These are phyloP conservation scores for Tetanocera ferruginea DNA, from an alignment of 2,888 invertebrate genomes.

Conservation along the genomic window DNA sequence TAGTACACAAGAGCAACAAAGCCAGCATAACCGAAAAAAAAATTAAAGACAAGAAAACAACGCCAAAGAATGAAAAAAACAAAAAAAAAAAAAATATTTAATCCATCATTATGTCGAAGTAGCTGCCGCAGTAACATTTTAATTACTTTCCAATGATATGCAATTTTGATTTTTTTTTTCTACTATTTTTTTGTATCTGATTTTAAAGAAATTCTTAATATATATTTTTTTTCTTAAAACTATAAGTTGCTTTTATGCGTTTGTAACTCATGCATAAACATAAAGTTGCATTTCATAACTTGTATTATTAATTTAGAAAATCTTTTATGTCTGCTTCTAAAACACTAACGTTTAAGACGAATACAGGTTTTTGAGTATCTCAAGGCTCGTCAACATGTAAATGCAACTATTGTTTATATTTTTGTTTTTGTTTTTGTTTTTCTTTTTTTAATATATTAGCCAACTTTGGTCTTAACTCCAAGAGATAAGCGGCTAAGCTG, in stretches of 20 bases:
- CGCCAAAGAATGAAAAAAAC: not conserved
- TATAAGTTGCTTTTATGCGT: not conserved
- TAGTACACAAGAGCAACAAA: not conserved
- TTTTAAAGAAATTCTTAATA: not conserved
- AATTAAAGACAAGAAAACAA: not conserved
- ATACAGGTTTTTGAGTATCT: not conserved
- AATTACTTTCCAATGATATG: slow-evolving; percentile 67
- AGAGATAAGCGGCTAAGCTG: too few relatives aligned
- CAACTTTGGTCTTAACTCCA: too few relatives aligned
- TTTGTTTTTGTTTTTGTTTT: too few relatives aligned
- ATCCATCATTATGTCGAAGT: slow-evolving; percentile 45
- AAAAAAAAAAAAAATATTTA: slow-evolving; percentile 23
- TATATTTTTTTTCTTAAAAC: not conserved
- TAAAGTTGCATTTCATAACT: too few relatives aligned
- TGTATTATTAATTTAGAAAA: too few relatives aligned
- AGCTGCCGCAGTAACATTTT: slow-evolving; percentile 56
- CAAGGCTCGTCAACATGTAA: too few relatives aligned
- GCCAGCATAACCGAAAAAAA: slow-evolving; percentile 17
- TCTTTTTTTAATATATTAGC: too few relatives aligned
- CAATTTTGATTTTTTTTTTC: slow-evolving; percentile 48
- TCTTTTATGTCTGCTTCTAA: not conserved
- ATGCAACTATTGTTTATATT: too few relatives aligned
- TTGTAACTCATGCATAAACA: not conserved
- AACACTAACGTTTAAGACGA: not conserved
- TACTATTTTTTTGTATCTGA: too few relatives aligned